Percentiles rank a stretch among this genome's conserved stretches.
Evolutionary conservation across 2,888 invertebrate genomes (phyloP).

Genomic region (Hirtodrosophila confusa): DNA sequence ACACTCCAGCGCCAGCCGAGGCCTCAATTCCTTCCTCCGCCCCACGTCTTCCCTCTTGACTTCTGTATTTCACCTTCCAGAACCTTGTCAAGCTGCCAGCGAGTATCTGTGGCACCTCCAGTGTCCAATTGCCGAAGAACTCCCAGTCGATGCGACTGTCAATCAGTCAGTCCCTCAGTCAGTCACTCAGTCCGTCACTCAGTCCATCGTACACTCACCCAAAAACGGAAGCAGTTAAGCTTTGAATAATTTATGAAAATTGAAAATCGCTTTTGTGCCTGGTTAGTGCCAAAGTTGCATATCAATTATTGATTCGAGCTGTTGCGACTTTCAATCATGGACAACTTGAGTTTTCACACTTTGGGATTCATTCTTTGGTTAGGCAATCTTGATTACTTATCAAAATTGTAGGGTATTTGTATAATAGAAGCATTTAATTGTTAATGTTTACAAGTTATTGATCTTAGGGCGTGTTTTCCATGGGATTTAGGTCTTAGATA

Average conservation of each 20-base stretch:
- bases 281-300: conserved; percentile 62
- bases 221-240: conserved; percentile 74
- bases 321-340: conserved; percentile 5
- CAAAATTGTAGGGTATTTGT: too few species aligned
- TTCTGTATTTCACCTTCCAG: conserved; percentile 9
- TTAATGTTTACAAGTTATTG: too few species aligned
- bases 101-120: background rate
- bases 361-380: conserved; percentile 1
- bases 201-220: conserved; percentile 40
- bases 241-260: conserved; percentile 78
- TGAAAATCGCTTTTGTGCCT: conserved; percentile 55
- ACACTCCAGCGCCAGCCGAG: conserved; percentile 59
- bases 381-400: background rate
- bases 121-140: conserved; percentile 3
- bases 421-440: too few species aligned
- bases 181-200: conserved; percentile 21
- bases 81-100: conserved; percentile 58
- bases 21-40: conserved; percentile 32
- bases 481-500: too few species aligned
- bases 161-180: conserved; percentile 17
- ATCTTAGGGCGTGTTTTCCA: too few species aligned
- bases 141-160: conserved; percentile 14
- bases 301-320: conserved; percentile 48
- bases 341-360: conserved; percentile 51
- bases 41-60: conserved; percentile 8